Conservation (phyloP, 2,888 invertebrate species). For the Lypha dubia region DNA sequence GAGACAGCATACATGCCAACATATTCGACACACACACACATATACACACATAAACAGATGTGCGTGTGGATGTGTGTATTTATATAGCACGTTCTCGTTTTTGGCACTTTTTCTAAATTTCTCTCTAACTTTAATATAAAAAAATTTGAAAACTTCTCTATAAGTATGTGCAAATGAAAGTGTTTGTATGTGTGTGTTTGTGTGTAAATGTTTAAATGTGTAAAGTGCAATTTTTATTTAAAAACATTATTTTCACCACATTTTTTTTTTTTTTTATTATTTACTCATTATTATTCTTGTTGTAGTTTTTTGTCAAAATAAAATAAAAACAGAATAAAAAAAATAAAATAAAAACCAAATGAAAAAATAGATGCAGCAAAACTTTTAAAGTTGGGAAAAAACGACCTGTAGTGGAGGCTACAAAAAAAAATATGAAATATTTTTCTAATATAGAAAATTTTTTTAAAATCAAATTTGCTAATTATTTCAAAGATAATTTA, state of each 20-base stretch:
- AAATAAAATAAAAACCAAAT: constrained; percentile 17
- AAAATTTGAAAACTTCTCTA: constrained; percentile 20
- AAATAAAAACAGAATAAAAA: constrained; percentile 30
- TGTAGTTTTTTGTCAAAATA: constrained; percentile 27
- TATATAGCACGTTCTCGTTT: background rate
- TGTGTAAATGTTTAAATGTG: background rate
- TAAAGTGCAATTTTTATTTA: constrained; percentile 46
- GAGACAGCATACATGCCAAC: background rate
- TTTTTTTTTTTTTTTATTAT: background rate
- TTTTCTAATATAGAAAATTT: too few relatives aligned
- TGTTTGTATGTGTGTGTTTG: background rate
- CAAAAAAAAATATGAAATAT: background rate
- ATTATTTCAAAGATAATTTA: background rate
- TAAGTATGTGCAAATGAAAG: background rate
- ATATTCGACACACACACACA: background rate
- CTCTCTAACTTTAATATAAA: constrained; percentile 38
- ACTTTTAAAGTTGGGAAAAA: background rate
- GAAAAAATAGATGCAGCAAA: constrained; percentile 9
- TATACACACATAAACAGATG: constrained; percentile 9
- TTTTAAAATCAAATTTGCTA: background rate
- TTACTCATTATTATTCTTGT: constrained; percentile 1
- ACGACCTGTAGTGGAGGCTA: constrained; percentile 22
- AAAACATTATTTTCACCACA: constrained; percentile 48
- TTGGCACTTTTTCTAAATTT: background rate
- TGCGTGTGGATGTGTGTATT: background rate